Evolutionary conservation across 2,797 vertebrate genomes (phyloP), one percentile per base, ranked within the genome.

Genomic region (Glyptemys insculpta): DNA sequence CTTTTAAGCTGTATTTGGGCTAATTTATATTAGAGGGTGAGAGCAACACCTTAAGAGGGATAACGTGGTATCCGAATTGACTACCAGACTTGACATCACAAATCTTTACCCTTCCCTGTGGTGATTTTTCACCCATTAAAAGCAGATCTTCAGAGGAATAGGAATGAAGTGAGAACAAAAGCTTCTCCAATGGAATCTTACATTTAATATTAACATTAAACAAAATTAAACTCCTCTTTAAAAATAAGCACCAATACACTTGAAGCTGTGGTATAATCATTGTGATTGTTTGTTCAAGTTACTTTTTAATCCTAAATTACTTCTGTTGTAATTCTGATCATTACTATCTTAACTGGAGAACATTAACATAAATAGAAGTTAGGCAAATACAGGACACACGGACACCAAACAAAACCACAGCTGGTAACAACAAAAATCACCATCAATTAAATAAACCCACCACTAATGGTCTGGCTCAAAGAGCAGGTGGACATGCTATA

Each of bases 211-310:
- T 44, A 76, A 47, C 23, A 44, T 12, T 27, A 44, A 74, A 41
- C 10, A 6, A 65, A 37, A 6, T 54, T 49, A 65, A 81, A 85
- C 11, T 91, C 16, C 1, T 53, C 9, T 4, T 91, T 78, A 56
- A 72, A 93, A 91, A 27, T 14, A 83, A 81, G 25, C 87, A 19
- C 6, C 8, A 72, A 47, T 31, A 87, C 27, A 57, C 89, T 49
- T 90, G 53, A 41, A 6, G 82, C 57, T 84, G 18, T 59, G 10
- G 4, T 85, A 0, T 65, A 93, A 41, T 82, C 16, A 53, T 85
- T 18, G 6, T 16, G 8, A 14, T 87, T 76, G 21, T 41, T 74
- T 44, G 37, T 21, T 41, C 21, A 72, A 37, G 23, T 27, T 74
- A 25, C 72, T 74, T 74, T 74, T 74, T 74, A 41, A 76, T 16